Evolutionary conservation across 2,888 invertebrate genomes (phyloP).

Genomic region (Pardosa pseudoannulata): DNA sequence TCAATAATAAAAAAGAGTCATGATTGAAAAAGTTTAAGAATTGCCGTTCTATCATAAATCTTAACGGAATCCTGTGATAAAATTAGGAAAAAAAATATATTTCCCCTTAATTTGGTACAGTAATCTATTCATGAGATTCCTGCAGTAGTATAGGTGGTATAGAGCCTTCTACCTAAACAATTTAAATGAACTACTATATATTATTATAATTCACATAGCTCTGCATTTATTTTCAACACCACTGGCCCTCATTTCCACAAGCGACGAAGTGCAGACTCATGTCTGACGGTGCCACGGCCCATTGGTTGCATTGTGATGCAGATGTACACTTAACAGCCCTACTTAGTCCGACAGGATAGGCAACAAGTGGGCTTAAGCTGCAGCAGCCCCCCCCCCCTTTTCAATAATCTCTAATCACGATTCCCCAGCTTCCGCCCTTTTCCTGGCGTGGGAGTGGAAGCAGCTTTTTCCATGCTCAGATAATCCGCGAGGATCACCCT

Average conservation of each 20-base stretch:
- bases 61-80: too few species aligned
- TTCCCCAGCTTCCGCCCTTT: slow-evolving; percentile 16
- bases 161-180: too few species aligned
- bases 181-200: too few species aligned
- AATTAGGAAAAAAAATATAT: too few species aligned
- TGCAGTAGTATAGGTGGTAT: too few species aligned
- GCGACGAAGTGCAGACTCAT: slow-evolving; percentile 1
- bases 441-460: slow-evolving; percentile 36
- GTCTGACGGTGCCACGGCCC: slow-evolving; percentile 28
- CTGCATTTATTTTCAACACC: slow-evolving; percentile 5
- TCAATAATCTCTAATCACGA: slow-evolving; percentile 32
- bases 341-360: slow-evolving; percentile 60
- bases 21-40: too few species aligned
- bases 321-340: slow-evolving; percentile 63
- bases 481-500: slow-evolving; percentile 17
- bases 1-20: too few species aligned
- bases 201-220: background rate
- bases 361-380: slow-evolving; percentile 60
- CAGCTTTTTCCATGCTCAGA: slow-evolving; percentile 48
- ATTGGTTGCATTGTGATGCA: slow-evolving; percentile 68
- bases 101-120: too few species aligned
- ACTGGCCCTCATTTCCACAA: background rate
- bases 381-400: slow-evolving; percentile 22
- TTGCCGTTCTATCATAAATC: too few species aligned
- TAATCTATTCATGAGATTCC: too few species aligned